These are phyloP conservation scores for Rhinella marina DNA, from an alignment of 2,797 vertebrate genomes.

Conservation along the genomic window DNA sequence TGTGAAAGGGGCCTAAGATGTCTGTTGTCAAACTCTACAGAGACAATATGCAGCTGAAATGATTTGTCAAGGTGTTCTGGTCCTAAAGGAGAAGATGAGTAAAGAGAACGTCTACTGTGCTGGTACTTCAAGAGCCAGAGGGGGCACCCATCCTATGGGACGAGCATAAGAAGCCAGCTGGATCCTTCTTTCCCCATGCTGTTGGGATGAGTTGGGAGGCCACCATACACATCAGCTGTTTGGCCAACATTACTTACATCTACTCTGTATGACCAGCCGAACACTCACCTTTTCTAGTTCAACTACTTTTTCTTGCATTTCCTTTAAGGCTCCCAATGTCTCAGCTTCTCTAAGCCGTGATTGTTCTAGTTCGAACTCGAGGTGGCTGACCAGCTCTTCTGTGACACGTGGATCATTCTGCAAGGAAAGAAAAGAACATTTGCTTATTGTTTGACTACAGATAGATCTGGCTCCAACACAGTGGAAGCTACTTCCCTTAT, in stretches of 20 bases:
- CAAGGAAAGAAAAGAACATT: background rate
- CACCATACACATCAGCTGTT: too few relatives aligned
- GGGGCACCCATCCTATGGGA: too few relatives aligned
- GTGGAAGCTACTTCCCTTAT: background rate
- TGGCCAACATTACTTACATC: background rate
- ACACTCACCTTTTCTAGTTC: conserved; percentile 89
- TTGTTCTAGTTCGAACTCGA: conserved; percentile 90
- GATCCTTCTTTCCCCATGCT: too few relatives aligned
- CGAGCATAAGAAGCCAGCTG: too few relatives aligned
- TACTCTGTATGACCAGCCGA: background rate
- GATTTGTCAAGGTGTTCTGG: too few relatives aligned
- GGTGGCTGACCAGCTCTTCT: conserved; percentile 83
- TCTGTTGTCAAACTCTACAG: too few relatives aligned
- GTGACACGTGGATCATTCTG: conserved; percentile 79
- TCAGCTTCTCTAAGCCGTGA: conserved; percentile 86
- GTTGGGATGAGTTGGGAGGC: too few relatives aligned
- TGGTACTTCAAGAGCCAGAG: too few relatives aligned
- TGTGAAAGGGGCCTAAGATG: too few relatives aligned
- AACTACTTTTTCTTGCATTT: conserved; percentile 96
- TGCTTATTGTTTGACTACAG: background rate
- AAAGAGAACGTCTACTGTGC: too few relatives aligned
- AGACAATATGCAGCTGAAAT: too few relatives aligned
- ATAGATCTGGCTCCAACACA: background rate
- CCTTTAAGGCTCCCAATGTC: conserved; percentile 86
- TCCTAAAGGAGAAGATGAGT: too few relatives aligned